Conservation (phyloP, 2,113 vertebrate species). For the Nycticryphes semicollaris region DNA sequence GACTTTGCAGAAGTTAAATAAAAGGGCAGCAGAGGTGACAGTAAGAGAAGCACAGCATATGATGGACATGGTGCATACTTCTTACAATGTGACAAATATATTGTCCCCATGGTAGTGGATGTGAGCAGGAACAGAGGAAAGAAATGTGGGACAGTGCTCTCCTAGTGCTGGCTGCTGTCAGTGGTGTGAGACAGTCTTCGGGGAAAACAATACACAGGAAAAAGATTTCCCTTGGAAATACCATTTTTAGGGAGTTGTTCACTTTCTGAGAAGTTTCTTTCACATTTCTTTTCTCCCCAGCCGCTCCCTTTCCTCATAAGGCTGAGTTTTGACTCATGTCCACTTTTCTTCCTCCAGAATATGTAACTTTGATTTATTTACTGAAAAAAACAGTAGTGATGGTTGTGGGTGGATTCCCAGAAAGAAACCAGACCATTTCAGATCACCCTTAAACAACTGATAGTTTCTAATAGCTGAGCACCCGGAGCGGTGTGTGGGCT, state of each 20-base stretch:
- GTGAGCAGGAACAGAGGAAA: background rate
- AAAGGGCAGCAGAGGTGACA: background rate
- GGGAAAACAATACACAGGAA: background rate
- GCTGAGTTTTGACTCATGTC: background rate
- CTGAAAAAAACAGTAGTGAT: background rate
- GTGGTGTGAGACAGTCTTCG: background rate
- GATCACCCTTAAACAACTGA: background rate
- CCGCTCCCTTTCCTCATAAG: background rate
- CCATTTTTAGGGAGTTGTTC: background rate
- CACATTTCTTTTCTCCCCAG: background rate
- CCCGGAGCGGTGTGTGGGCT: background rate
- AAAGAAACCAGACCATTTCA: background rate
- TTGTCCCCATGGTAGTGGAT: background rate
- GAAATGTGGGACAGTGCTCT: background rate
- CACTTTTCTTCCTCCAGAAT: background rate
- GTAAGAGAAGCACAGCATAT: background rate
- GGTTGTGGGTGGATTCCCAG: background rate
- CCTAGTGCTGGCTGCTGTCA: background rate
- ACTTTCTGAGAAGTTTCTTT: background rate
- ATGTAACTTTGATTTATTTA: background rate
- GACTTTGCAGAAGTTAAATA: background rate
- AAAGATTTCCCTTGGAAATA: background rate
- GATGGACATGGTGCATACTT: background rate
- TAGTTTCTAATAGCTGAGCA: background rate
- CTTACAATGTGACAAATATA: background rate